Base-by-base conservation (phyloP, 2,113 vertebrate species). In the Corvus moneduloides region DNA sequence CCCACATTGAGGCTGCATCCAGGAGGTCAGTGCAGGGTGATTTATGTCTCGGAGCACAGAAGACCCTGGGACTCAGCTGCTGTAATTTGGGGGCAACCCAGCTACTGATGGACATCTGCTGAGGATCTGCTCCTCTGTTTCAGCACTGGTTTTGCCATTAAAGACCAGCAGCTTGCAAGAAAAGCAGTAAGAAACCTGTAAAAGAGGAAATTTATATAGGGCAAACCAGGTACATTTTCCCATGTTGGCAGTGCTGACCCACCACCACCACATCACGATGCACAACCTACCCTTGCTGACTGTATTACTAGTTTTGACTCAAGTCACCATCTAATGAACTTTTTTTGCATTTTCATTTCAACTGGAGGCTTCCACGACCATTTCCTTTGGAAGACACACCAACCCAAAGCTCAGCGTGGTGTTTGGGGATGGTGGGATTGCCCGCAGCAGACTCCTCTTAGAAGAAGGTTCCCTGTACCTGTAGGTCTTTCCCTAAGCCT, bases 41-140 rank as follows among this genome's bases (percentile, higher is more conserved):
- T 94, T 92, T 78, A 41, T 91, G n/a, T 82, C 93, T 41, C 0
- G 0, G 84, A 87, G 58, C 84, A 82, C 71, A 79, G 54, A 66
- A 95, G 54, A 89, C 13, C 28, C 54, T 33, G 63, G 59, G 33
- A 51, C 81, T 95, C 89, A 93, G 95, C 81, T 97, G 91, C 32
- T 72, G 26, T 24, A 72, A 87, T 79, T 2, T 90, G 74, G 62
- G 91, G 92, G 71, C 49, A 75, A n/a, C 75, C 75, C 87, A 94
- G 71, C 48, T 54, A 52, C 81, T 1, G 16, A 54, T 6, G 37
- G 85, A 73, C 87, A 81, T 86, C 88, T 90, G 94, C 78, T 90
- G 66, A 91, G 26, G 92, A 81, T 84, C 79, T 78, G 73, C 43
- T 93, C 37, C 17, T 92, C 37, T 63, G 23, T 48, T 87, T 62